Conservation (phyloP, 2,113 vertebrate species). For the Hemiscyllium ocellatum region DNA sequence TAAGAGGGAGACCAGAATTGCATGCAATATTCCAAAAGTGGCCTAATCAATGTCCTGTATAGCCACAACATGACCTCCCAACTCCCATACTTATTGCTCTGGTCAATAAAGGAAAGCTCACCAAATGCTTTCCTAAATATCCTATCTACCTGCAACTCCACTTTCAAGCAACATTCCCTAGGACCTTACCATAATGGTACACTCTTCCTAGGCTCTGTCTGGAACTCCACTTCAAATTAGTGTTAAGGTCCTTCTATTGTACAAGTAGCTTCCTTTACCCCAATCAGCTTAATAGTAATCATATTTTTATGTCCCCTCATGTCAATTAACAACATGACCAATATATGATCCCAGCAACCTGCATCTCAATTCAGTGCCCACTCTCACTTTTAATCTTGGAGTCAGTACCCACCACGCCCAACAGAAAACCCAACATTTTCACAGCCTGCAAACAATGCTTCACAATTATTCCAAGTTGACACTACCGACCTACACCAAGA, state of each 20-base stretch:
- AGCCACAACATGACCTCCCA: too few species aligned
- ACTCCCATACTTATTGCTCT: too few species aligned
- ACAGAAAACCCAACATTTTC: neutral
- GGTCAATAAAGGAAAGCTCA: too few species aligned
- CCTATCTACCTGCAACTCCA: too few species aligned
- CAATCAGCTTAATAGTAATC: neutral
- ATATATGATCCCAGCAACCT: neutral
- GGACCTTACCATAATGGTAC: neutral
- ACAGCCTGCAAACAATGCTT: neutral
- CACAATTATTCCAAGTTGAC: neutral
- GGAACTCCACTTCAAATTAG: neutral
- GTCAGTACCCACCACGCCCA: neutral
- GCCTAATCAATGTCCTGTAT: too few species aligned
- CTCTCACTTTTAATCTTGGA: neutral
- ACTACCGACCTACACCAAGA: neutral
- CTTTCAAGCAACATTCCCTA: too few species aligned
- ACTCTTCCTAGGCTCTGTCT: neutral
- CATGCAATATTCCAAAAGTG: too few species aligned
- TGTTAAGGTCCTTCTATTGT: neutral
- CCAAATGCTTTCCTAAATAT: too few species aligned
- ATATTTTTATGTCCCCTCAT: neutral
- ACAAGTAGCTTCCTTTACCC: neutral
- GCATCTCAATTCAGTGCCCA: neutral
- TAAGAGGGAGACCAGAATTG: too few species aligned
- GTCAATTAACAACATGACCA: neutral